Evolutionary conservation across 2,113 vertebrate genomes (phyloP).

Genomic region (Oophaga pumilio): DNA sequence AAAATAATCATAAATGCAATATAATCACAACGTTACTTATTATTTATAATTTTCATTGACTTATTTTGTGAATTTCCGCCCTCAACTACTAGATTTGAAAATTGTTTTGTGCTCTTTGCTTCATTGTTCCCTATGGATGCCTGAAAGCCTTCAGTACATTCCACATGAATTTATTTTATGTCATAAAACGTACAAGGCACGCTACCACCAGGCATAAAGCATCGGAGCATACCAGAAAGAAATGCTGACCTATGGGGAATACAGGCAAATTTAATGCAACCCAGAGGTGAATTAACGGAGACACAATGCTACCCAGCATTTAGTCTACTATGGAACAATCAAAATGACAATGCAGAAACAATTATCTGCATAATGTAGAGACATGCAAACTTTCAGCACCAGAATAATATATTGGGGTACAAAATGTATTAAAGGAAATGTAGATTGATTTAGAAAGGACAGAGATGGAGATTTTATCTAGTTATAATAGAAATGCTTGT

Average conservation of each 20-base stretch:
- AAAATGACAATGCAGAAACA: conserved; percentile 47
- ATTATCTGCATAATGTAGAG: conserved; percentile 49
- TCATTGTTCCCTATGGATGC: conserved; percentile 6
- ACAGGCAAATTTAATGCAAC: conserved; percentile 50
- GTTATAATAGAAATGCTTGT: not conserved
- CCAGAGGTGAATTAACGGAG: conserved; percentile 49
- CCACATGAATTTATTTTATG: conserved; percentile 49
- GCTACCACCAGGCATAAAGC: conserved; percentile 45
- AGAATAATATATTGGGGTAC: conserved; percentile 1
- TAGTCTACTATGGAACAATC: conserved; percentile 40
- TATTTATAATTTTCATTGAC: not conserved
- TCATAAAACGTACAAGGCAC: conserved; percentile 31
- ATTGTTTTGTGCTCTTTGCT: not conserved
- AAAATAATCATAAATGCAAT: too few species aligned
- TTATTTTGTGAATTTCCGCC: not conserved
- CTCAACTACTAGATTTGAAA: not conserved
- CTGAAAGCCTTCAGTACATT: conserved; percentile 45
- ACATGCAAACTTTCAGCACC: conserved; percentile 16
- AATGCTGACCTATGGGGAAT: conserved; percentile 55
- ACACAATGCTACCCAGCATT: conserved; percentile 50
- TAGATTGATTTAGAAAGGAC: not conserved
- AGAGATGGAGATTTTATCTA: not conserved
- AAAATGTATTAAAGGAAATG: not conserved
- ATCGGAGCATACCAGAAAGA: conserved; percentile 38
- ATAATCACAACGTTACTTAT: too few species aligned